Percentiles rank a stretch among this genome's conserved stretches.
These are phyloP conservation scores for Rhagoletis zephyria DNA, from an alignment of 1,140 invertebrate species.

Conservation along the genomic window DNA sequence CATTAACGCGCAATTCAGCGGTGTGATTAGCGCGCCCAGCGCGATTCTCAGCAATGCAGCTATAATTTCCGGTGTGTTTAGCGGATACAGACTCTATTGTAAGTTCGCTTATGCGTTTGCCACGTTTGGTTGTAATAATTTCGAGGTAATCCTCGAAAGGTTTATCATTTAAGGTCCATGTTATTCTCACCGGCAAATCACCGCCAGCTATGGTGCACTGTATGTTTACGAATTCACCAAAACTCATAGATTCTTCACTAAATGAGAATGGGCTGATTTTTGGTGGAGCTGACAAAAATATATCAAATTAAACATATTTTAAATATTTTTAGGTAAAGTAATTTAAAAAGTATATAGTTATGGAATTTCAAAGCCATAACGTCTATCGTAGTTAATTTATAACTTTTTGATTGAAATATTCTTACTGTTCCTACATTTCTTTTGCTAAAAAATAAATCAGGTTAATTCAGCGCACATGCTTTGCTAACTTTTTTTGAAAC, in stretches of 20 bases:
- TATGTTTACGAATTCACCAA: constrained; percentile 82
- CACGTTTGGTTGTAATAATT: constrained; percentile 77
- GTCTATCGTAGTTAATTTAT: no score
- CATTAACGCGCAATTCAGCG: constrained; percentile 81
- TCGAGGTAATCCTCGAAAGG: constrained; percentile 75
- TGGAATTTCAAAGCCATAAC: neutral
- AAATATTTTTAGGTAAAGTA: neutral
- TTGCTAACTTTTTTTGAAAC: neutral
- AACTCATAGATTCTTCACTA: constrained; percentile 79
- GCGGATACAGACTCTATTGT: constrained; percentile 84
- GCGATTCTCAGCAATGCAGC: constrained; percentile 82
- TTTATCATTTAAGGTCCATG: constrained; percentile 77
- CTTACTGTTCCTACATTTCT: neutral
- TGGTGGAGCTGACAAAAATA: constrained; percentile 68
- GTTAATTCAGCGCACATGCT: neutral
- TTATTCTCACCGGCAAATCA: constrained; percentile 79
- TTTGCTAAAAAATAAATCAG: neutral
- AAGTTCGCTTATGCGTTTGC: constrained; percentile 82
- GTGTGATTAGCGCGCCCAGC: constrained; percentile 80
- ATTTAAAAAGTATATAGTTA: neutral
- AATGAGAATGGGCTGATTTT: constrained; percentile 79
- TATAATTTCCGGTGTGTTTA: constrained; percentile 85
- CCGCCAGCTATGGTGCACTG: constrained; percentile 81
- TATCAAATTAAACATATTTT: neutral
- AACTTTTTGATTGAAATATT: no score